Evolutionary conservation across 2,888 invertebrate genomes (phyloP), one percentile per base, ranked within the genome.

Genomic region (Salticus scenicus): DNA sequence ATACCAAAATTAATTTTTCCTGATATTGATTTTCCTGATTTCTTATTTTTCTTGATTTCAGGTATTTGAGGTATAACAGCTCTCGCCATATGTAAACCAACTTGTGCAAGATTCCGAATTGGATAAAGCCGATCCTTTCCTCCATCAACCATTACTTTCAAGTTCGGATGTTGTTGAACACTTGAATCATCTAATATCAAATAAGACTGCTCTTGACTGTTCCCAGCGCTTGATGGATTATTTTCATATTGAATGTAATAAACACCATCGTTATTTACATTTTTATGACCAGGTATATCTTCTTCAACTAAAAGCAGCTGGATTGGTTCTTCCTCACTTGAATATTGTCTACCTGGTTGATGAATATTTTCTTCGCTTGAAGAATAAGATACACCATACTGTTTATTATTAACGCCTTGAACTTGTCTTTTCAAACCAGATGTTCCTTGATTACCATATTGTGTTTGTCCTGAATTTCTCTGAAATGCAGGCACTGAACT

Each of bases 1-100:
- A 77, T 24, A 8, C 83, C 77, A 51, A 77, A 83, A 24, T 71
- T 76, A 17, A 83, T 12, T 12, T 83, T 84, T 12, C 83, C 83
- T 37, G 71, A 71, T 24, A 75, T 70, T n/a, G 63, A 70, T 17
- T 70, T 74, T 17, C 47, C 72, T 4, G 24, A 20, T 17, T 47
- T 73, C 20, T 71, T n/a, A 10, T 73, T n/a, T 5, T 33, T 31
- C 37, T 4, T 4, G 10, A 37, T 37, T 10, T 37, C 7, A 37
- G 7, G 7, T 7, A 37, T 4, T 10, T 37, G 37, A 12, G 77
- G 83, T 28, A 78, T 28, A 28, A 77, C 72, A 27, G 72, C n/a
- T 33, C 73, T 67, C 0, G 72, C 83, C 69, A 69, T 73, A 4
- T 77, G 83, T 27, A 73, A 57, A 7, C 77, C 82, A 24, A 63